Evolutionary conservation across 2,113 vertebrate genomes (phyloP).

Genomic region (Pleuronectes platessa): DNA sequence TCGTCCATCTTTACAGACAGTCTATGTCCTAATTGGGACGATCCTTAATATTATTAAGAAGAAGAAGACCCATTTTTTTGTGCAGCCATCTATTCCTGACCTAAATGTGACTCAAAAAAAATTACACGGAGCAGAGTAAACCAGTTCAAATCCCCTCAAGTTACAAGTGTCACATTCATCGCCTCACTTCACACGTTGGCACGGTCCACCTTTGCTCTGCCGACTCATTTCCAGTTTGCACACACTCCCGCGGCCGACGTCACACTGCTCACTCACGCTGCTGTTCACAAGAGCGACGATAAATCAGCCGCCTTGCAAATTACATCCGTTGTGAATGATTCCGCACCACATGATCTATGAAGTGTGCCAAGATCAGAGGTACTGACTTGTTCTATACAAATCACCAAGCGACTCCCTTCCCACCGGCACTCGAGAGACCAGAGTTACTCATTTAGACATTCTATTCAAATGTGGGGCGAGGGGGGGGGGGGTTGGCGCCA

Average conservation of each 20-base stretch:
- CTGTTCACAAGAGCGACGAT: not conserved
- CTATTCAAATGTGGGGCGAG: not conserved
- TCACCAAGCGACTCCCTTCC: not conserved
- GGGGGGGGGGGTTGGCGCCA: not conserved
- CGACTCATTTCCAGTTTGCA: not conserved
- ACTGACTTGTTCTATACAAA: not conserved
- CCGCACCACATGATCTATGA: not conserved
- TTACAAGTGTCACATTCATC: not conserved
- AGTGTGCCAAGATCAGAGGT: not conserved
- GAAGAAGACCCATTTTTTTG: too few species aligned
- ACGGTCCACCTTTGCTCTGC: not conserved
- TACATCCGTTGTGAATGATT: not conserved
- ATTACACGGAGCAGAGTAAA: not conserved
- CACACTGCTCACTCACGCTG: not conserved
- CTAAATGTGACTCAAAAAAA: not conserved
- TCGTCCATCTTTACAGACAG: too few species aligned
- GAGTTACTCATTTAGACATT: not conserved
- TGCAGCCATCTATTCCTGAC: too few species aligned
- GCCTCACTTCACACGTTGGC: not conserved
- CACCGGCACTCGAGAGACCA: not conserved
- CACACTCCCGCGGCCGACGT: not conserved
- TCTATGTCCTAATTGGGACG: not conserved
- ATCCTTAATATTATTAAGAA: not conserved
- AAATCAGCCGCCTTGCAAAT: conserved; percentile 1
- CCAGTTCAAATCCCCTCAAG: not conserved